Conservation (phyloP, 2,113 vertebrate genomes). For the Pagrus major region DNA sequence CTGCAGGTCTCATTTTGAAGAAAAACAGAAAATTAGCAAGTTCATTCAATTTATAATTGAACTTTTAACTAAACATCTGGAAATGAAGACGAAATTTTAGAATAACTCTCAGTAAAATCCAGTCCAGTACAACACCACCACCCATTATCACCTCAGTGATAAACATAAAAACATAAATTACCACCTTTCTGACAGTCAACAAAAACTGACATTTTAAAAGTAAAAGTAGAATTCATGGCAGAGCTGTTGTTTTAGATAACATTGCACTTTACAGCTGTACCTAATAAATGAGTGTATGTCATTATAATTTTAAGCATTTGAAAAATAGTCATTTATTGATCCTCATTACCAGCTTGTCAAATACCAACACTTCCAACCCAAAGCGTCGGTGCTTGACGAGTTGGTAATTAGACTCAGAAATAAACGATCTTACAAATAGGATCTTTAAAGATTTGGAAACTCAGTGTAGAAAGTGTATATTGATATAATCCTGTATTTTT, state of each 20-base stretch:
- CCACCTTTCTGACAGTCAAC: too few species aligned
- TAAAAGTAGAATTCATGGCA: background rate
- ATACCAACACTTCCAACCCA: too few species aligned
- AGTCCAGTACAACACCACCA: background rate
- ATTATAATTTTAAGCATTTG: too few species aligned
- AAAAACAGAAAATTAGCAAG: background rate
- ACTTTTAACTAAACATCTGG: background rate
- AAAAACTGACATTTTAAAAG: background rate
- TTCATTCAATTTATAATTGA: background rate
- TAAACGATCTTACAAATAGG: too few species aligned
- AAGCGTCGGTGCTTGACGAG: too few species aligned
- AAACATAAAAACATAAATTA: too few species aligned
- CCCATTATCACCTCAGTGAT: background rate
- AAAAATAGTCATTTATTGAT: too few species aligned
- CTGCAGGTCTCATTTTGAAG: background rate
- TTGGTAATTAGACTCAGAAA: too few species aligned
- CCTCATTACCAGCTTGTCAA: too few species aligned
- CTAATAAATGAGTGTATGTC: background rate
- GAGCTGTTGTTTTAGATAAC: too few species aligned
- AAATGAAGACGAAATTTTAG: too few species aligned
- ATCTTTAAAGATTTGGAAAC: background rate
- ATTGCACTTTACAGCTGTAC: background rate
- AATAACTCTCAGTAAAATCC: background rate
- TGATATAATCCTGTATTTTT: too few species aligned
- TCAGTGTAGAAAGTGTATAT: background rate